These are phyloP conservation scores for Calameuta pallipes DNA, from an alignment of 2,888 invertebrate genomes.

Conservation along the genomic window DNA sequence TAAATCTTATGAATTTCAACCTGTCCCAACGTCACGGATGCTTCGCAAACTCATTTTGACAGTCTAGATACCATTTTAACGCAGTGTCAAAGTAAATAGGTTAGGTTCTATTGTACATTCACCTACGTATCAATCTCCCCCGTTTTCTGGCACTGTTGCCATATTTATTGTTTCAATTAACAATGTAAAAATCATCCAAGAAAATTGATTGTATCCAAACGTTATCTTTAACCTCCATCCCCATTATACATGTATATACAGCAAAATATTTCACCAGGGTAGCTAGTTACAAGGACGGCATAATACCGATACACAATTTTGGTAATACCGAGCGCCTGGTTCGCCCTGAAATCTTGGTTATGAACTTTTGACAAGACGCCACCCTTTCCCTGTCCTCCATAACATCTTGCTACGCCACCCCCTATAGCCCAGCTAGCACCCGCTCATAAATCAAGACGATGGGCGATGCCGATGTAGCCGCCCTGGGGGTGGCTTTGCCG, in stretches of 20 bases:
- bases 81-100: background rate
- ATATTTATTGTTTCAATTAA: background rate
- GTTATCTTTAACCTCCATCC: background rate
- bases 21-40: background rate
- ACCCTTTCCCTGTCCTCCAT: constrained; percentile 22
- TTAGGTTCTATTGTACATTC: background rate
- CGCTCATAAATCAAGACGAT: constrained; percentile 57
- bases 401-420: constrained; percentile 25
- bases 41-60: background rate
- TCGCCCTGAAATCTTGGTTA: background rate
- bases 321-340: background rate
- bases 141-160: background rate
- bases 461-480: constrained; percentile 38
- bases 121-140: background rate
- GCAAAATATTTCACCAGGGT: background rate
- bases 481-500: constrained; percentile 30
- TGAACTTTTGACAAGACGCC: constrained; percentile 27
- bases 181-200: background rate
- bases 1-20: background rate
- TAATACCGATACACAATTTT: background rate
- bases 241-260: background rate
- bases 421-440: constrained; percentile 16
- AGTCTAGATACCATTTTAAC: background rate
- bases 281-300: background rate
- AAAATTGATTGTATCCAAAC: background rate